Percentiles rank a stretch among this genome's conserved stretches.
Evolutionary conservation across 2,888 invertebrate species (phyloP).

Genomic region (Epistrophella euchroma): DNA sequence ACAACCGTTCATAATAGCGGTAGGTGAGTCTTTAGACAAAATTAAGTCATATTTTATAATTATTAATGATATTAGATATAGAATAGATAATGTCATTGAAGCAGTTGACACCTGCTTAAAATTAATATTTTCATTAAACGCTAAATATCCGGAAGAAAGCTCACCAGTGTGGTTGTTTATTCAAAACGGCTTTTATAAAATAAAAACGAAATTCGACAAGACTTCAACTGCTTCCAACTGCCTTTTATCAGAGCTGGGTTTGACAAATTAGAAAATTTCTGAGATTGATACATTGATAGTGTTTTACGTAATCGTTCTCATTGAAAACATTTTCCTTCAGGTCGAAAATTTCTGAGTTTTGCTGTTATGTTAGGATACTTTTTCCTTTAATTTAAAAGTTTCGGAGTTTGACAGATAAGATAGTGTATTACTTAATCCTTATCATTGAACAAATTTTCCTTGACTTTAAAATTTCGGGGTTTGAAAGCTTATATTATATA

Average conservation of each 20-base stretch:
- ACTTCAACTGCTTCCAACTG: background rate
- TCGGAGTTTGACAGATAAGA: too few species aligned
- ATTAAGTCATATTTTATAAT: background rate
- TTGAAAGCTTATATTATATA: too few species aligned
- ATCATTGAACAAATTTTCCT: too few species aligned
- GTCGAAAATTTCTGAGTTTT: too few species aligned
- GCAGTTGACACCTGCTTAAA: background rate
- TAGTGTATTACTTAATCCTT: too few species aligned
- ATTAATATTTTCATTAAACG: background rate
- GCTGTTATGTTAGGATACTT: too few species aligned
- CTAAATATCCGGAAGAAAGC: background rate
- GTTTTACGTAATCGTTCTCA: too few species aligned
- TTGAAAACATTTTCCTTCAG: too few species aligned
- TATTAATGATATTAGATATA: background rate
- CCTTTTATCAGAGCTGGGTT: background rate
- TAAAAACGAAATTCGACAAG: background rate
- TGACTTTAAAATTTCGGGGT: too few species aligned
- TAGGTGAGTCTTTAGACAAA: background rate
- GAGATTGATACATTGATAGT: too few species aligned
- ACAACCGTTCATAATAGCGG: conserved; percentile 1
- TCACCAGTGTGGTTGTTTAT: background rate
- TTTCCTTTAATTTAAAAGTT: too few species aligned
- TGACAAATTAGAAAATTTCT: background rate
- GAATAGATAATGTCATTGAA: background rate
- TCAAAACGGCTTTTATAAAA: conserved; percentile 11